Base-by-base conservation (phyloP, 1,140 invertebrate genomes). In the Drosophila jambulina region DNA sequence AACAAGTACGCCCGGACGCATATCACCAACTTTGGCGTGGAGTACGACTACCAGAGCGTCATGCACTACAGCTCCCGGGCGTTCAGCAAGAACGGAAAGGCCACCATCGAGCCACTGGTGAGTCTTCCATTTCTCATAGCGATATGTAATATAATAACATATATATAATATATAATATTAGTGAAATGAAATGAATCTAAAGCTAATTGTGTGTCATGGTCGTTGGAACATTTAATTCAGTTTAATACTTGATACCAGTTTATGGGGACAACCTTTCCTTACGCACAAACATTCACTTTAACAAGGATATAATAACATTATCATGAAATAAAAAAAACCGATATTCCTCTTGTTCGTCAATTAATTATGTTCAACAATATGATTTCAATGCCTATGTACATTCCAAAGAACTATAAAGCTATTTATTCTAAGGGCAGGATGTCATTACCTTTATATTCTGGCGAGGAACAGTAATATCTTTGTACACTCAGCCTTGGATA, bases 1-100 rank as follows among this genome's bases (percentile, higher is more conserved):
- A 94, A 94, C 36, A 96, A 96, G 82, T 96, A 96, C 75, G 94
- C 94, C 8, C 93, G 93, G 23, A 93, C 94, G 7, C 94, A 94
- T 6, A 94, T 96, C 13, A 95, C 94, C 0, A 95, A 96, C 79
- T 96, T 95, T 63, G 94, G 94, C 1, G 92, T 94, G 54, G 88
- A 92, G 23, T 96, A 96, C 76, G 96, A 96, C 91, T 96, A 96
- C 76, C 91, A 93, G 9, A 96, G 95, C 80, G 93, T 96, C 9
- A 96, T 96, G 96, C 96, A 96, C 80, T 96, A 96, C 79, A 95
- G 94, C 69, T 92, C 93, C 15, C 92, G 93, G 57, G 95, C 95
- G 8, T 96, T 96, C 75, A 95, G 95, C 3, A 94, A 93, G 74
- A 95, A 96, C 83, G 94, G 94, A n/a, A 82, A 94, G 78, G 91